A percentile compares a stretch with the other conserved stretches of the same genome.
Evolutionary conservation across 1,140 invertebrate species (phyloP).

Genomic region (Megalopta genalis): DNA sequence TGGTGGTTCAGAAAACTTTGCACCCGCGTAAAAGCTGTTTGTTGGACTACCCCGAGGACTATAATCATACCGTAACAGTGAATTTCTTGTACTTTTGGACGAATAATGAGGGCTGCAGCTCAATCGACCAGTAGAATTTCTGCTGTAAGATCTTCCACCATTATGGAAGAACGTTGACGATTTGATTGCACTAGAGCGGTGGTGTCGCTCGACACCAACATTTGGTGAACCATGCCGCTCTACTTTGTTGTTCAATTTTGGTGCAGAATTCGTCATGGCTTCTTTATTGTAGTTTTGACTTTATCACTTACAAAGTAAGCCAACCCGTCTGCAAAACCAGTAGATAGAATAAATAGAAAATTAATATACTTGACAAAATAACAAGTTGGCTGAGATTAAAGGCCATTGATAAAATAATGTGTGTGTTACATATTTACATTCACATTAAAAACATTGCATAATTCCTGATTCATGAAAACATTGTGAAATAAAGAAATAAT

Average conservation of each 20-base stretch:
- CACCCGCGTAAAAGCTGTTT: slow-evolving; percentile 82
- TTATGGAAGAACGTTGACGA: slow-evolving; percentile 61
- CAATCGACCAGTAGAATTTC: slow-evolving; percentile 59
- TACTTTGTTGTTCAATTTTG: slow-evolving; percentile 73
- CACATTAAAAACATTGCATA: too few relatives aligned
- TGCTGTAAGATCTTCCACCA: slow-evolving; percentile 28
- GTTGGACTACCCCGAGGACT: slow-evolving; percentile 77
- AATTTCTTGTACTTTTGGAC: slow-evolving; percentile 61
- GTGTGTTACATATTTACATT: too few relatives aligned
- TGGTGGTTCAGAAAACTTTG: slow-evolving; percentile 83
- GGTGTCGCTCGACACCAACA: slow-evolving; percentile 63
- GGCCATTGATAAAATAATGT: too few relatives aligned
- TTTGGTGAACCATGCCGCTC: slow-evolving; percentile 75
- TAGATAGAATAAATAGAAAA: too few relatives aligned
- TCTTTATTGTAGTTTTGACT: slow-evolving; percentile 17
- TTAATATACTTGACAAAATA: too few relatives aligned
- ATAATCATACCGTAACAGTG: slow-evolving; percentile 59
- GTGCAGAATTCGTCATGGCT: slow-evolving; percentile 77
- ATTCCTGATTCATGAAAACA: too few relatives aligned
- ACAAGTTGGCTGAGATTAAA: too few relatives aligned
- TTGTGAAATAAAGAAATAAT: too few relatives aligned
- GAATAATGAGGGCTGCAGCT: slow-evolving; percentile 69
- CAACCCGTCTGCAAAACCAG: slow-evolving; percentile 46
- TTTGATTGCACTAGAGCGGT: slow-evolving; percentile 61
- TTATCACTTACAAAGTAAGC: slow-evolving; percentile 22